Conservation (phyloP, 2,113 vertebrate species). For the Gila orcuttii region DNA sequence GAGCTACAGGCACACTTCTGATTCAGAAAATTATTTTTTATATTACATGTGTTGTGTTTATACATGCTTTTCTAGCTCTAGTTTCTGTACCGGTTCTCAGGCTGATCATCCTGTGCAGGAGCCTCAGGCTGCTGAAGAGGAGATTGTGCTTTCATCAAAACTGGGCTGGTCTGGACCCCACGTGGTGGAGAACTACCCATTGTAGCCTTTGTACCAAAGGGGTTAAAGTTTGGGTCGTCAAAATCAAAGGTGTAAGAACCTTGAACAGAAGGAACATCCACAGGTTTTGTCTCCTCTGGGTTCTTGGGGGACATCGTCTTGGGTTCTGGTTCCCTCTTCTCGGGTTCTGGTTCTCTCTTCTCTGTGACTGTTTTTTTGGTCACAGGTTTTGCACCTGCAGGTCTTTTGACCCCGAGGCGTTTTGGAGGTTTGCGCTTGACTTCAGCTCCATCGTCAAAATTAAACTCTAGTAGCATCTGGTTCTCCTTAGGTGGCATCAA, state of each 20-base stretch:
- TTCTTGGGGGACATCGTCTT: constrained; percentile 2
- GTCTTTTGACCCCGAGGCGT: constrained; percentile 73
- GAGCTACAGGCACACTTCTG: neutral
- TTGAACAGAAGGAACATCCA: constrained; percentile 62
- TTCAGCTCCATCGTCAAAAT: constrained; percentile 73
- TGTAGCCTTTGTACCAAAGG: constrained; percentile 68
- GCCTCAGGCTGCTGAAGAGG: neutral
- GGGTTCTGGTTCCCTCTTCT: constrained; percentile 46
- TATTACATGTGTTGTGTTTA: neutral
- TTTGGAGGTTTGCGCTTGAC: constrained; percentile 71
- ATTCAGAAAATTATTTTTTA: no score
- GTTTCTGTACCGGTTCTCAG: constrained; percentile 3
- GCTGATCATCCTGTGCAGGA: constrained; percentile 8
- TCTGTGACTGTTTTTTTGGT: constrained; percentile 59
- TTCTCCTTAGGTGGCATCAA: constrained; percentile 44
- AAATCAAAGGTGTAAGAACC: constrained; percentile 73
- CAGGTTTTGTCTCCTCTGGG: neutral
- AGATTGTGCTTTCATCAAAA: neutral
- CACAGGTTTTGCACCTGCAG: constrained; percentile 67
- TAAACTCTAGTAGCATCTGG: constrained; percentile 81
- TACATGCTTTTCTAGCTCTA: neutral
- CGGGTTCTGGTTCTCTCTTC: constrained; percentile 45
- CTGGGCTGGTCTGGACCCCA: constrained; percentile 32
- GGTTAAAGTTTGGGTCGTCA: constrained; percentile 81
- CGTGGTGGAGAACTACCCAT: constrained; percentile 68